Base-by-base conservation (phyloP, 2,113 vertebrate species). In the Pampusana beccarii region DNA sequence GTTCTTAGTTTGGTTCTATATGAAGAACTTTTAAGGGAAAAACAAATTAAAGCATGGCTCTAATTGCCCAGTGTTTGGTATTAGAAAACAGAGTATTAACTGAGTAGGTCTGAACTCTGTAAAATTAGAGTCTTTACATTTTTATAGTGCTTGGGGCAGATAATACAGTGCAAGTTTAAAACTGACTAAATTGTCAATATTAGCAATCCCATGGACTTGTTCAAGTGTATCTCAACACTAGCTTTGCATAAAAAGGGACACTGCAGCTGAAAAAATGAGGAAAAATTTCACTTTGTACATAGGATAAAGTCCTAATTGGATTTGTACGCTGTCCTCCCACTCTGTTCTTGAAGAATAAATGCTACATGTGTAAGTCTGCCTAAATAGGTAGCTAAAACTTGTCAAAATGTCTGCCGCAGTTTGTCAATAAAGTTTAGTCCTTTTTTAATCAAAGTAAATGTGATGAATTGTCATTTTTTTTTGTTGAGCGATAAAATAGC, bases 371-470 rank as follows among this genome's bases (percentile, higher is more conserved):
- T 99, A 98, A 98, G 98, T 98, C 98, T 98, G 98, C 99, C 98
- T 99, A 99, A 99, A 98, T 99, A 99, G 99, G 98, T 98, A 99
- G 98, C 98, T 99, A 98, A 98, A 99, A 98, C 97, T 98, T 98
- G 98, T 99, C 98, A 98, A 98, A 99, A 98, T 98, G 99, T 98
- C 98, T 99, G 98, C 98, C 98, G 98, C 98, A 98, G 98, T 98
- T 97, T 99, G 98, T 99, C 98, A 99, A 99, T 99, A 99, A 99
- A 99, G 99, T 99, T 99, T 98, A 99, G 98, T 99, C 98, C 98
- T 99, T 98, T 98, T 99, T 98, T 98, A 99, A 99, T 98, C 98
- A 92, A 98, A 98, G 97, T 98, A 98, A 99, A 99, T 98, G 97
- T 99, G 98, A 98, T 99, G 98, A 97, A 99, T 99, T 99, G 99